A percentile compares a stretch with the other conserved stretches of the same genome.
phyloP scores from a whole-genome alignment of 2,888 invertebrate species.

The Acleris holmiana region DNA sequence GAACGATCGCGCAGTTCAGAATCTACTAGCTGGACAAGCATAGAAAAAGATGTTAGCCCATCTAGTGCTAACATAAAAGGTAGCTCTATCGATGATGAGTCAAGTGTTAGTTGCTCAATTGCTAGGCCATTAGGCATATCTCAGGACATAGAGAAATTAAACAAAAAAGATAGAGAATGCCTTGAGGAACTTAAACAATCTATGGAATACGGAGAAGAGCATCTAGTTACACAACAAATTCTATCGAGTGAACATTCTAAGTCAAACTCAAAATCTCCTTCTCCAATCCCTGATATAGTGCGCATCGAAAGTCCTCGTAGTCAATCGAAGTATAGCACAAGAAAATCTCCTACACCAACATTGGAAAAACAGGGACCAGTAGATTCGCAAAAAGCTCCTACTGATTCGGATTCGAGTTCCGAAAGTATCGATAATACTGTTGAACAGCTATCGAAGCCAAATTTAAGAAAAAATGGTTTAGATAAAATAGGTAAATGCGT shows the following conservation, averaged over 20 bases:
- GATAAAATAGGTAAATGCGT: conserved; percentile 77
- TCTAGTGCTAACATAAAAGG: conserved; percentile 86
- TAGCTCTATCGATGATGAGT: conserved; percentile 88
- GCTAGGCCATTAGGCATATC: conserved; percentile 91
- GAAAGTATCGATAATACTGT: conserved; percentile 81
- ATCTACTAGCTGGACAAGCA: conserved; percentile 91
- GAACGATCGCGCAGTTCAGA: conserved; percentile 92
- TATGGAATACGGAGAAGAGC: conserved; percentile 82
- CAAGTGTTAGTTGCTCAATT: conserved; percentile 91
- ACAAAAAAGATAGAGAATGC: conserved; percentile 86
- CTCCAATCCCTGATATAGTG: conserved; percentile 68
- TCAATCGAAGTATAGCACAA: conserved; percentile 68
- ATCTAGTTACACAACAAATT: conserved; percentile 71
- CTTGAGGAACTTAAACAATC: conserved; percentile 85
- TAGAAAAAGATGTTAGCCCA: conserved; percentile 89
- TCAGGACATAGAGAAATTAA: conserved; percentile 87
- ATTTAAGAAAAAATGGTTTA: conserved; percentile 71
- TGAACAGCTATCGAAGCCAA: conserved; percentile 75
- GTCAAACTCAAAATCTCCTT: conserved; percentile 75
- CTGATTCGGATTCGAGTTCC: conserved; percentile 85
- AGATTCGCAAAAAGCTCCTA: conserved; percentile 80
- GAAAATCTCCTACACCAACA: conserved; percentile 84
- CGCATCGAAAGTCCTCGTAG: conserved; percentile 77
- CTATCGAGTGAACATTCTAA: conserved; percentile 78
- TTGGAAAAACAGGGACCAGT: conserved; percentile 86